A percentile compares a stretch with the other conserved stretches of the same genome.
These are phyloP conservation scores for Phymorhynchus buccinoides DNA, from an alignment of 1,140 invertebrate genomes.

Conservation along the genomic window DNA sequence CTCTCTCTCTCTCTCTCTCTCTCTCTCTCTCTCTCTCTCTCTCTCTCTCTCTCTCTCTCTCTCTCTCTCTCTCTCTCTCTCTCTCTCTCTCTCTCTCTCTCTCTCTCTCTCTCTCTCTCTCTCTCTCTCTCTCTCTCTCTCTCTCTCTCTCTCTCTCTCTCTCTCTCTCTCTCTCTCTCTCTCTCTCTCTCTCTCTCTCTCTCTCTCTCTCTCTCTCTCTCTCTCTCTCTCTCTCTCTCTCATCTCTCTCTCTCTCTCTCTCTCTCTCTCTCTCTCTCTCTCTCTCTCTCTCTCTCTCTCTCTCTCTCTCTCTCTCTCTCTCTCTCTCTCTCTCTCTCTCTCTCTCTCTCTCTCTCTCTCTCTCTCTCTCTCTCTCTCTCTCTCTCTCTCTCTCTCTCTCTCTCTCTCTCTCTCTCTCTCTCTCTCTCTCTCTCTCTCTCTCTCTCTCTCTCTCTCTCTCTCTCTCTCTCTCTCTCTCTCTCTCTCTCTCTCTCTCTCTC, in stretches of 20 bases:
- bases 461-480: background rate
- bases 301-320: constrained; percentile 1
- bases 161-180: constrained; percentile 29
- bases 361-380: background rate
- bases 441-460: background rate
- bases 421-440: background rate
- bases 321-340: background rate
- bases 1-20: background rate
- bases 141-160: background rate
- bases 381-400: background rate
- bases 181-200: background rate
- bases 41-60: no score
- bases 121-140: no score
- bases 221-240: constrained; percentile 11
- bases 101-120: background rate
- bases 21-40: background rate
- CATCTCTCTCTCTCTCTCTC: background rate
- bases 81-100: no score
- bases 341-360: background rate
- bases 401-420: background rate
- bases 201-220: background rate
- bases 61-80: no score
- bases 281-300: constrained; percentile 27
- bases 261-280: background rate
- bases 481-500: no score